Evolutionary conservation across 2,113 vertebrate species (phyloP).

Genomic region (Sula dactylatra): DNA sequence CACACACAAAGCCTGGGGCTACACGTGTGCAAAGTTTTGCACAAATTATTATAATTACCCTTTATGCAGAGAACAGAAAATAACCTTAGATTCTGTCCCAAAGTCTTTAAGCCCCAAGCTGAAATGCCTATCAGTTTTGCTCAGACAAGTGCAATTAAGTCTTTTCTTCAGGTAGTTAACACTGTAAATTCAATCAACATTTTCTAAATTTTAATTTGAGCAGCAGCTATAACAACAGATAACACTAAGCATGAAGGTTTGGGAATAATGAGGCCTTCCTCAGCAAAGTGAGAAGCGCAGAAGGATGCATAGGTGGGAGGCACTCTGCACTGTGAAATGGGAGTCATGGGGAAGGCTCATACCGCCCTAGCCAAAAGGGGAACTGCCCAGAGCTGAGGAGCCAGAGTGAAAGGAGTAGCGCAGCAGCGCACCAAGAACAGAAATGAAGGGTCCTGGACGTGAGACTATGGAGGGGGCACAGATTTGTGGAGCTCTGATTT

Average conservation of each 20-base stretch:
- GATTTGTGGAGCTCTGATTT: background rate
- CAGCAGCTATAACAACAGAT: background rate
- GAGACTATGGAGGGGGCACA: background rate
- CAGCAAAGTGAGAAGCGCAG: background rate
- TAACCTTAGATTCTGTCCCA: background rate
- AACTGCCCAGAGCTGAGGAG: background rate
- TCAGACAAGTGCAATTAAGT: background rate
- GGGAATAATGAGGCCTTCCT: background rate
- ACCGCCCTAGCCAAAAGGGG: background rate
- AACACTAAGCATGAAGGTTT: background rate
- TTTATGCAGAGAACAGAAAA: background rate
- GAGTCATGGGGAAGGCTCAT: accelerated
- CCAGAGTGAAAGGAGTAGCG: background rate
- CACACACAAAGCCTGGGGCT: background rate
- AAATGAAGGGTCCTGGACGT: background rate
- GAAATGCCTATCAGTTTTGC: background rate
- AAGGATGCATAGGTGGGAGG: background rate
- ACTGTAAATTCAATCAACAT: background rate
- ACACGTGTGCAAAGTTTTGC: background rate
- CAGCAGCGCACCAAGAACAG: background rate
- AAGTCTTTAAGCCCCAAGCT: background rate
- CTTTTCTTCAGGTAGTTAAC: background rate
- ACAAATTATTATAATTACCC: background rate
- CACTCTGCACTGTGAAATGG: background rate
- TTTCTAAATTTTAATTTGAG: background rate